Evolutionary conservation across 2,888 invertebrate genomes (phyloP).

Genomic region (Sthenelais limicola): DNA sequence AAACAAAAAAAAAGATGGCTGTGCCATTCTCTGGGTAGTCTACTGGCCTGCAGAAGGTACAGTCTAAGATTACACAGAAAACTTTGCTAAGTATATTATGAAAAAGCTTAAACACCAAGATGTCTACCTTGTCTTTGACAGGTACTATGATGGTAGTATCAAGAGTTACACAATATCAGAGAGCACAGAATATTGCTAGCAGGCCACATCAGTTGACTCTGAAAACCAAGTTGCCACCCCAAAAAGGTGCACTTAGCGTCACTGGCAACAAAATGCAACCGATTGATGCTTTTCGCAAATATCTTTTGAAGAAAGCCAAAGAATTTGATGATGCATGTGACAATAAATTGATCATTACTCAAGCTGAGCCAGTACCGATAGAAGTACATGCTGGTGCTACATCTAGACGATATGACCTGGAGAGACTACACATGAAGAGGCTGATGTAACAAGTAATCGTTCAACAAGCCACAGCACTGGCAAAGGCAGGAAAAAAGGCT

Average conservation of each 20-base stretch:
- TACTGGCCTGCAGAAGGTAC: constrained; percentile 29
- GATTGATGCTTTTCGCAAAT: background rate
- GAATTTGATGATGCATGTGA: too few relatives aligned
- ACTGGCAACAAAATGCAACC: background rate
- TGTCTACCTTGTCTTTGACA: background rate
- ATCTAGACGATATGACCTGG: background rate
- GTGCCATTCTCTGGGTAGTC: constrained; percentile 41
- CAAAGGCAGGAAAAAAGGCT: background rate
- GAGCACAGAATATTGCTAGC: too few relatives aligned
- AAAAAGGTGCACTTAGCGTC: background rate
- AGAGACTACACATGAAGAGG: background rate
- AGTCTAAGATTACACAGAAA: background rate
- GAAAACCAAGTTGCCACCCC: background rate
- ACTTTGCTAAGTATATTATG: background rate
- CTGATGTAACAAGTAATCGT: background rate
- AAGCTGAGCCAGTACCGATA: background rate
- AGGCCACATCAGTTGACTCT: too few relatives aligned
- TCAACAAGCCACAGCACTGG: background rate
- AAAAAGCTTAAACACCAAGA: background rate
- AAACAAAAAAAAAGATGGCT: too few relatives aligned
- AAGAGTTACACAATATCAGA: background rate
- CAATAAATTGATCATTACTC: too few relatives aligned
- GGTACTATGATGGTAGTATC: background rate
- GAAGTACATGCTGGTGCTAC: background rate
- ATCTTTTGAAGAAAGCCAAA: background rate